phyloP scores from a whole-genome alignment of 2,797 vertebrate genomes.

The Danio choprae region DNA sequence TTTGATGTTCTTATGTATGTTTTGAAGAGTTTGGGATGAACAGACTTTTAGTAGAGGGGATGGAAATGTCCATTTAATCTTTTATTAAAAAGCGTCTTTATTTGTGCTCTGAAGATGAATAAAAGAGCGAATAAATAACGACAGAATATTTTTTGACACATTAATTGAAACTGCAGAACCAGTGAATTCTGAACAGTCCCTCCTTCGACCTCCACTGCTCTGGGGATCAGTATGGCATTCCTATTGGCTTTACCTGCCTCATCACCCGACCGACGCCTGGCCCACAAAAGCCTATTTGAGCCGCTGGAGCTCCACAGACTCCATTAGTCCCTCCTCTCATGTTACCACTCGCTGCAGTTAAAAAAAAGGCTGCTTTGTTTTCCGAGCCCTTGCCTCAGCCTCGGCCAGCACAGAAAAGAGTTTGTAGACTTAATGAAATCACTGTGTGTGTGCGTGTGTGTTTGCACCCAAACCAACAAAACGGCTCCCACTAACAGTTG shows the following conservation, averaged over 20 bases:
- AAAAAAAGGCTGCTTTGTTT: constrained; percentile 76
- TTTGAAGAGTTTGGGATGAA: too few species aligned
- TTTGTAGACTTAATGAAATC: constrained; percentile 41
- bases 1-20: too few species aligned
- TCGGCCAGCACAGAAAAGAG: constrained; percentile 26
- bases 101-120: too few species aligned
- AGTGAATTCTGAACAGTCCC: too few species aligned
- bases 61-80: too few species aligned
- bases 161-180: too few species aligned
- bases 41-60: too few species aligned
- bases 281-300: constrained; percentile 70
- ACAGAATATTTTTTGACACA: too few species aligned
- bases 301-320: constrained; percentile 59
- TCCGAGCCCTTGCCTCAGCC: constrained; percentile 22
- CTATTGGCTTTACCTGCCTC: constrained; percentile 71
- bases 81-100: too few species aligned
- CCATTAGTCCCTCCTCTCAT: constrained; percentile 71
- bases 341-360: constrained; percentile 70
- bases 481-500: neutral
- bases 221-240: constrained; percentile 54
- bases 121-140: too few species aligned
- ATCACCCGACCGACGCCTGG: constrained; percentile 52
- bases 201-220: neutral
- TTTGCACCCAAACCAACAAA: constrained; percentile 36
- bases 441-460: constrained; percentile 7